Percentiles rank a stretch among this genome's conserved stretches.
These are phyloP conservation scores for Troides aeacus DNA, from an alignment of 2,888 invertebrate genomes.

Conservation along the genomic window DNA sequence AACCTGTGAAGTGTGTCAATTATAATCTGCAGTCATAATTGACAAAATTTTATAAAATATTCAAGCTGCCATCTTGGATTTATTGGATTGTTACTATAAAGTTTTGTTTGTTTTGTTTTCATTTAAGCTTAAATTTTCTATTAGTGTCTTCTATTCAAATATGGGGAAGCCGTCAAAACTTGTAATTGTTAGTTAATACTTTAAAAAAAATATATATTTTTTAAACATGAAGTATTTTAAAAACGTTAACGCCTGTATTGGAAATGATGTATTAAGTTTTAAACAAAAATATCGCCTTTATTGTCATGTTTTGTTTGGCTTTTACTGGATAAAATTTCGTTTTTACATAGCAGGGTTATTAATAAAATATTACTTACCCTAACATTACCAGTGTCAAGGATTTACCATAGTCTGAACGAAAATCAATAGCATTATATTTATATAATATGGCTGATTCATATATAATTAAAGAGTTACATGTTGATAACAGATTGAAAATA, in stretches of 20 bases:
- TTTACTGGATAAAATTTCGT: too few species aligned
- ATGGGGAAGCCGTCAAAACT: constrained; percentile 57
- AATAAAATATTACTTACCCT: too few species aligned
- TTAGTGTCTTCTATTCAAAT: constrained; percentile 6
- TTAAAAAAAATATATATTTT: constrained; percentile 8
- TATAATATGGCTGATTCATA: too few species aligned
- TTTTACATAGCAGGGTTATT: too few species aligned
- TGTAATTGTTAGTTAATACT: constrained; percentile 51
- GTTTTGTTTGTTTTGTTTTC: constrained; percentile 12
- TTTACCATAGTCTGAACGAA: too few species aligned
- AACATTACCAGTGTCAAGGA: too few species aligned
- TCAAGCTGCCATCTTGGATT: constrained; percentile 13
- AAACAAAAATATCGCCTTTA: not conserved
- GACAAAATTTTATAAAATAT: constrained; percentile 1
- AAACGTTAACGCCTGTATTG: not conserved
- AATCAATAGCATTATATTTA: too few species aligned
- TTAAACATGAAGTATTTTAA: constrained; percentile 22
- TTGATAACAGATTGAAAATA: too few species aligned
- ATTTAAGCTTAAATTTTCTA: not conserved
- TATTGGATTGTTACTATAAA: constrained; percentile 17
- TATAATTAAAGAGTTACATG: too few species aligned
- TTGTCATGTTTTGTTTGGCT: not conserved
- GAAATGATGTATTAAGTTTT: not conserved
- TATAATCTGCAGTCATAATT: constrained; percentile 2
- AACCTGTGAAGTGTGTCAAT: not conserved